Conservation (phyloP, 1,140 invertebrate species). For the Arion vulgaris region DNA sequence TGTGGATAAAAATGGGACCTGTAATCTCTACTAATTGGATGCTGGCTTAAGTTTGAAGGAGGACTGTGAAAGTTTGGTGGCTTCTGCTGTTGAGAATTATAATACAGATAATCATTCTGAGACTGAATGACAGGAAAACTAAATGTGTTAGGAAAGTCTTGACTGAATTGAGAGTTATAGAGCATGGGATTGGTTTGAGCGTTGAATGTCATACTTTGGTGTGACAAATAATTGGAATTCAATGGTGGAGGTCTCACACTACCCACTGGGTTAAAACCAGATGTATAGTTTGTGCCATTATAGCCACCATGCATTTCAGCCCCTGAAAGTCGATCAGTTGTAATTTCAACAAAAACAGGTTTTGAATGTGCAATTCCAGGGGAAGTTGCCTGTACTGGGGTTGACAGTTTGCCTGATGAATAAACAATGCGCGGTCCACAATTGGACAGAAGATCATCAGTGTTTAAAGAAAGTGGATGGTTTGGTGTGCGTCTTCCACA, state of each 20-base stretch:
- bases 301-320: conserved; percentile 4
- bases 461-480: conserved; percentile 1
- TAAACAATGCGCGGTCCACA: not conserved
- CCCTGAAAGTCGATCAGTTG: not conserved
- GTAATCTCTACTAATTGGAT: not conserved
- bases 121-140: not conserved
- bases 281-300: not conserved
- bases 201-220: not conserved
- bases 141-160: not conserved
- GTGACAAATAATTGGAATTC: not conserved
- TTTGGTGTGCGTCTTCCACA: conserved; percentile 8
- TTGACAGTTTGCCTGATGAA: conserved; percentile 9
- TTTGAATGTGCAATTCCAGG: conserved; percentile 33
- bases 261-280: not conserved
- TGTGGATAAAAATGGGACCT: not conserved
- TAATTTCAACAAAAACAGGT: conserved; percentile 34
- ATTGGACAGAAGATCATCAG: not conserved
- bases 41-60: not conserved
- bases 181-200: not conserved
- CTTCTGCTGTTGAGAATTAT: not conserved
- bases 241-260: not conserved
- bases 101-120: not conserved
- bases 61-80: not conserved
- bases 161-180: conserved; percentile 11
- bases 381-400: conserved; percentile 28